A percentile compares a stretch with the other conserved stretches of the same genome.
Evolutionary conservation across 2,113 vertebrate species (phyloP).

Genomic region (Corythoichthys intestinalis): DNA sequence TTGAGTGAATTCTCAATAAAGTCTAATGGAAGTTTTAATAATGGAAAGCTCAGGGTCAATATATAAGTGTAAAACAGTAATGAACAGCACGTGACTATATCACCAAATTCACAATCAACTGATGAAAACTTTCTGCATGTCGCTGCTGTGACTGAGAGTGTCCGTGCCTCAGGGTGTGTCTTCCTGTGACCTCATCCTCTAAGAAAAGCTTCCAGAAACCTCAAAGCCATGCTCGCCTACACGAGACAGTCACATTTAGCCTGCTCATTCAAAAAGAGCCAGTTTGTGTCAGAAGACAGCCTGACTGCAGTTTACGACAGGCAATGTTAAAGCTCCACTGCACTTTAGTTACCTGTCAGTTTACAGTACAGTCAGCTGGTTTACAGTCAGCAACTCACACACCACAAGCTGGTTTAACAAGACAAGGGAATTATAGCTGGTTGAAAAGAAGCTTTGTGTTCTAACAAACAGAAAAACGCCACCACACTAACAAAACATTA

Average conservation of each 20-base stretch:
- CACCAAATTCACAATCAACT: constrained; percentile 14
- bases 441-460: constrained; percentile 56
- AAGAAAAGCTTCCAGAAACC: constrained; percentile 40
- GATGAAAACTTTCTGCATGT: constrained; percentile 40
- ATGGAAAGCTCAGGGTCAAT: not conserved
- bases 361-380: not conserved
- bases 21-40: not conserved
- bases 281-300: constrained; percentile 13
- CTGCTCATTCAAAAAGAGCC: constrained; percentile 21
- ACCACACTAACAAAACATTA: constrained; percentile 12
- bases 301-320: not conserved
- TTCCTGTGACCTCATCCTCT: constrained; percentile 57
- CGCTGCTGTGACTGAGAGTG: constrained; percentile 32
- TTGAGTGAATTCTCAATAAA: not conserved
- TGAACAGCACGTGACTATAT: not conserved
- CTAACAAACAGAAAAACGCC: constrained; percentile 39
- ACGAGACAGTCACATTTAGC: constrained; percentile 15
- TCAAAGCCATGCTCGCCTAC: constrained; percentile 22
- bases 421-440: constrained; percentile 23
- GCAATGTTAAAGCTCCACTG: not conserved
- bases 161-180: constrained; percentile 49
- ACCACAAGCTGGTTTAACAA: constrained; percentile 11
- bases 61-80: not conserved
- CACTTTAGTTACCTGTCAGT: constrained; percentile 4
- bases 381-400: not conserved